These are phyloP conservation scores for Xanthorhoe spadicearia DNA, from an alignment of 2,888 invertebrate genomes.

Conservation along the genomic window DNA sequence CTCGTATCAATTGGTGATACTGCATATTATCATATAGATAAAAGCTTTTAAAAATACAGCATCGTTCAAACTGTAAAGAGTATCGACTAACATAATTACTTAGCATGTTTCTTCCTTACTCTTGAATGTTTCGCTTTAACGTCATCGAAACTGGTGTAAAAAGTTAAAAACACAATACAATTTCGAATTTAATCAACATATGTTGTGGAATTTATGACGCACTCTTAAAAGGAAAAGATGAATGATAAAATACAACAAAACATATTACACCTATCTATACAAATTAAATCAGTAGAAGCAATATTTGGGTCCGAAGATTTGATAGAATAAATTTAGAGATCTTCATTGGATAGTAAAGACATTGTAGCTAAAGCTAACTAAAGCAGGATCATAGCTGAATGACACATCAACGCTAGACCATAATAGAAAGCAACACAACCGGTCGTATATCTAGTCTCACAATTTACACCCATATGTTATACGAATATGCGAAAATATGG, in stretches of 20 bases:
- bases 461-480: constrained; percentile 16
- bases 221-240: no score
- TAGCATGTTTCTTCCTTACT: not conserved
- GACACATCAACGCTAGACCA: constrained; percentile 19
- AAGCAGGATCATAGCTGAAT: constrained; percentile 2
- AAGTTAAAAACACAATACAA: no score
- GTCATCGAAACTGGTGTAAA: not conserved
- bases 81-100: not conserved
- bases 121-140: not conserved
- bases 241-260: no score
- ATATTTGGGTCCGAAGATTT: no score
- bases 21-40: no score
- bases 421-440: constrained; percentile 38
- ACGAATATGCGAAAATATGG: not conserved
- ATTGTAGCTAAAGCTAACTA: not conserved
- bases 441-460: constrained; percentile 31
- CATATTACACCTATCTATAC: no score
- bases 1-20: no score
- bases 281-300: no score
- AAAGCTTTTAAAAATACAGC: not conserved
- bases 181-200: no score
- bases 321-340: not conserved
- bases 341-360: not conserved
- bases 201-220: no score
- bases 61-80: not conserved